phyloP scores from a whole-genome alignment of 2,797 vertebrate species.

The Notolepis coatsorum region DNA sequence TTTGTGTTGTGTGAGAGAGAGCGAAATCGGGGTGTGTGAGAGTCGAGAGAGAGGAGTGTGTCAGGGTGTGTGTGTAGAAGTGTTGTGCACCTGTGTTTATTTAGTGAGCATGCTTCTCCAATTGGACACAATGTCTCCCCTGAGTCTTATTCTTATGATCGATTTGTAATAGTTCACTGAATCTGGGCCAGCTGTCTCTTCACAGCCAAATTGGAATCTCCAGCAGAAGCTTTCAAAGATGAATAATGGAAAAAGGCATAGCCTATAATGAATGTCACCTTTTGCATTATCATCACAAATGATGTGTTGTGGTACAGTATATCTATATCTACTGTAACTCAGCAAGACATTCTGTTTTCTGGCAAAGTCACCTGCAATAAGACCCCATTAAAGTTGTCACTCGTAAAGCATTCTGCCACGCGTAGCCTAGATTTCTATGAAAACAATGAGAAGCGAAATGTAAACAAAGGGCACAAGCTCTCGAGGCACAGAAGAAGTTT shows the following conservation, averaged over 20 bases:
- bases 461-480: too few relatives aligned
- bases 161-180: slow-evolving; percentile 69
- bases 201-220: slow-evolving; percentile 60
- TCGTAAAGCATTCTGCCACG: slow-evolving; percentile 7
- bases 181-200: slow-evolving; percentile 50
- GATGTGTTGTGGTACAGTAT: slow-evolving; percentile 10
- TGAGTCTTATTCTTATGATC: slow-evolving; percentile 52
- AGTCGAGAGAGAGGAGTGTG: too few relatives aligned
- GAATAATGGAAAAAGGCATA: slow-evolving; percentile 39
- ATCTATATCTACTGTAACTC: background rate
- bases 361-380: background rate
- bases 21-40: too few relatives aligned
- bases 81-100: slow-evolving; percentile 16
- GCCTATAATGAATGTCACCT: slow-evolving; percentile 46
- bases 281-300: slow-evolving; percentile 43
- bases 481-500: too few relatives aligned
- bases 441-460: too few relatives aligned
- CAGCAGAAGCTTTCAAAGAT: slow-evolving; percentile 56
- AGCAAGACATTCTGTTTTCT: slow-evolving; percentile 7
- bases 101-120: slow-evolving; percentile 28
- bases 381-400: slow-evolving; percentile 7
- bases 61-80: background rate
- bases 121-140: slow-evolving; percentile 37
- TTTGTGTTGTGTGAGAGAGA: background rate
- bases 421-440: too few relatives aligned